Conservation (phyloP, 2,113 vertebrate genomes). For the Microtus montanus region DNA sequence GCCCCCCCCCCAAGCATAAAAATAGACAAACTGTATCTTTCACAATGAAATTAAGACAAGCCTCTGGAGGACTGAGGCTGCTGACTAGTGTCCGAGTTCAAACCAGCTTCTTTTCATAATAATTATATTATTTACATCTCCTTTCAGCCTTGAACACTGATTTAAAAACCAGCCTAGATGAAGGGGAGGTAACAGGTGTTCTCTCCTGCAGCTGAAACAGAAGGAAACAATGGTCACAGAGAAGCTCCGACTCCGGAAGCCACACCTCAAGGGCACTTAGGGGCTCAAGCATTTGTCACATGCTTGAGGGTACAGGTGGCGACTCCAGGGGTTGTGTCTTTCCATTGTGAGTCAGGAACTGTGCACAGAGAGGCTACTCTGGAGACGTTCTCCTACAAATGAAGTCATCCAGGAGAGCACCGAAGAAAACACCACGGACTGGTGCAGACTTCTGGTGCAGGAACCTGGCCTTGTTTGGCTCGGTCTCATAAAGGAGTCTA, state of each 20-base stretch:
- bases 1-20: slow-evolving; percentile 48
- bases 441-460: slow-evolving; percentile 28
- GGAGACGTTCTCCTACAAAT: slow-evolving; percentile 58
- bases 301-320: slow-evolving; percentile 46
- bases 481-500: not conserved
- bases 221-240: slow-evolving; percentile 33
- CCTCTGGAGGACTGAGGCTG: not conserved
- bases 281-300: slow-evolving; percentile 73
- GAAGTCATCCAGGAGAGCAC: slow-evolving; percentile 67
- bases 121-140: slow-evolving; percentile 66
- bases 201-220: not conserved
- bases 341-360: slow-evolving; percentile 53
- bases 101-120: slow-evolving; percentile 67
- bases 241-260: slow-evolving; percentile 71
- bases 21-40: slow-evolving; percentile 72
- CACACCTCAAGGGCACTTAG: slow-evolving; percentile 83
- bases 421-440: slow-evolving; percentile 71
- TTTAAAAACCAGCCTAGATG: slow-evolving; percentile 46
- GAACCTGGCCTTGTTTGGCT: slow-evolving; percentile 64
- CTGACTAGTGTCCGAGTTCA: not conserved
- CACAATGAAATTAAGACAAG: slow-evolving; percentile 27
- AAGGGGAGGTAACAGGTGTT: slow-evolving; percentile 55
- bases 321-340: slow-evolving; percentile 58
- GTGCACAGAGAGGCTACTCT: slow-evolving; percentile 73
- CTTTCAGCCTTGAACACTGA: slow-evolving; percentile 72